These are phyloP conservation scores for Eurypyga helias DNA, from an alignment of 2,113 vertebrate genomes.

Conservation along the genomic window DNA sequence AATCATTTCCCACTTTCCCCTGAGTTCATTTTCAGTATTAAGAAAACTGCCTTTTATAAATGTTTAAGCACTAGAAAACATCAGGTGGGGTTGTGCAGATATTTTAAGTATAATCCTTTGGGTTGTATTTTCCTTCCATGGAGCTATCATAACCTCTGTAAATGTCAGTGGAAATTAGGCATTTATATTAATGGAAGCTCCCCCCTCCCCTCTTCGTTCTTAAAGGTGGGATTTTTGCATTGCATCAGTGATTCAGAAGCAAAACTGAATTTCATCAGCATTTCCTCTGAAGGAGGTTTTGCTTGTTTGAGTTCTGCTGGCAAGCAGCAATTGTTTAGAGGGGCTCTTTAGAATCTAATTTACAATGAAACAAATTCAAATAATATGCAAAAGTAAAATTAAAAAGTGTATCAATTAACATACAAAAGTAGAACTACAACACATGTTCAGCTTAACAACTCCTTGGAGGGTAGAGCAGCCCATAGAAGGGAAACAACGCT, in stretches of 20 bases:
- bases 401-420: slow-evolving; percentile 73
- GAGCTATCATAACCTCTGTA: slow-evolving; percentile 52
- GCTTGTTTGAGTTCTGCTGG: slow-evolving; percentile 34
- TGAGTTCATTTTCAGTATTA: slow-evolving; percentile 56
- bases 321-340: slow-evolving; percentile 51
- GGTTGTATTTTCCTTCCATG: slow-evolving; percentile 42
- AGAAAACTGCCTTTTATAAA: slow-evolving; percentile 37
- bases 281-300: slow-evolving; percentile 43
- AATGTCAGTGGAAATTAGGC: slow-evolving; percentile 68
- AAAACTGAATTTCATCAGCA: slow-evolving; percentile 40
- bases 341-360: slow-evolving; percentile 62
- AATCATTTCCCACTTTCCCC: neutral
- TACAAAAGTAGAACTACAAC: slow-evolving; percentile 62
- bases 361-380: slow-evolving; percentile 69
- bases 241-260: slow-evolving; percentile 31
- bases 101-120: slow-evolving; percentile 55
- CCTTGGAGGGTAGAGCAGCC: slow-evolving; percentile 28
- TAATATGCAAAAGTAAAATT: slow-evolving; percentile 72
- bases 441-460: slow-evolving; percentile 43
- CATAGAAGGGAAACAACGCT: neutral
- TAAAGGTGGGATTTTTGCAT: slow-evolving; percentile 37
- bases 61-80: slow-evolving; percentile 22
- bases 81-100: slow-evolving; percentile 22
- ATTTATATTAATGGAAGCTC: slow-evolving; percentile 34
- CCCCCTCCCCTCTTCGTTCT: neutral